Evolutionary conservation across 1,140 invertebrate species (phyloP), one percentile per base, ranked within the genome.

Genomic region (Copidosoma floridanum): DNA sequence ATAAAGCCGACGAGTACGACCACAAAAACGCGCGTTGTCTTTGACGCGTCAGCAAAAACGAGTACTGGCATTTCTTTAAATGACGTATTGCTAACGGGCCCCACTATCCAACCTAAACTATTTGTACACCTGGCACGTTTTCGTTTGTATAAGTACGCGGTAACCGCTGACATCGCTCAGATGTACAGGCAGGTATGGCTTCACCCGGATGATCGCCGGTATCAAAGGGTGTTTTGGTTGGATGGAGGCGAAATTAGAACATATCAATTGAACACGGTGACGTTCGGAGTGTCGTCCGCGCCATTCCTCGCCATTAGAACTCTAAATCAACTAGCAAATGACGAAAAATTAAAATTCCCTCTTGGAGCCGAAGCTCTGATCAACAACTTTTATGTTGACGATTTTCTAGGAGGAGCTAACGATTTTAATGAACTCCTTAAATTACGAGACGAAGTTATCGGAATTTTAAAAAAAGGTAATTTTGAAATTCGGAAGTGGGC

Each of bases 361-460:
- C 12, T 26, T 3, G 67, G 52, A 12, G 48, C 66, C 14, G 38
- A 57, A 60, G 63, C 71, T 2, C 50, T 75, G 32, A 48, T 63
- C 51, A 64, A 52, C 6, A 70, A 75, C 58, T 68, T 77, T 21
- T 79, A 79, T 55, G 75, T 81, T 7, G 81, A 82, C 62, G 76
- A 82, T 61, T 32, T 77, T 10, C 32, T 81, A 18, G 70, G 70
- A 8, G 77, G 81, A 20, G 57, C 57, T 10, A 35, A 69, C 16
- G 66, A 61, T 1, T 46, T 72, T 29, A 61, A 75, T 48, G 63
- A 74, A 54, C 69, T 72, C 20, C 20, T 61, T 2, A 21, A 32
- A 10, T 47, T 75, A 11, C 51, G 66, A 57, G 16, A 59, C 8
- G 54, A 68, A 21, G 11, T 76, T 16, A 62, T 60, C 7, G 41